phyloP scores from a whole-genome alignment of 2,113 vertebrate genomes.

The Ranitomeya imitator region DNA sequence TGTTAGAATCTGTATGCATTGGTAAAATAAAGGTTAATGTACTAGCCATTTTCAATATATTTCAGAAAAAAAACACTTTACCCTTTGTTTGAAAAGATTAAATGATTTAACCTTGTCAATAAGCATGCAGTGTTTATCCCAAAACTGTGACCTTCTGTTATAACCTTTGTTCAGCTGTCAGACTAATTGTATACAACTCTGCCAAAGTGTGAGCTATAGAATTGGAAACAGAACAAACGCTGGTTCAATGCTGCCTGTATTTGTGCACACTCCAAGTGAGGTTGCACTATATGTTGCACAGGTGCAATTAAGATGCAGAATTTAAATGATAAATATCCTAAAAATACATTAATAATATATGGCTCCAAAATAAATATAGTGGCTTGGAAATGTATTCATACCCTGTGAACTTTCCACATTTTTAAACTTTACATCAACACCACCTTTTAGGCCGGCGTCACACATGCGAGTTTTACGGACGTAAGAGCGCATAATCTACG shows the following conservation, averaged over 20 bases:
- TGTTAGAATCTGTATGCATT: constrained; percentile 41
- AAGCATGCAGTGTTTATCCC: constrained; percentile 38
- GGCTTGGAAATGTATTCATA: too few relatives aligned
- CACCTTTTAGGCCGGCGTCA: too few relatives aligned
- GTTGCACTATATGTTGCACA: background rate
- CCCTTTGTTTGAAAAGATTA: constrained; percentile 36
- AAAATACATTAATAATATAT: background rate
- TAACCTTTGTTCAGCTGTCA: constrained; percentile 39
- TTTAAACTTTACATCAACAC: too few relatives aligned
- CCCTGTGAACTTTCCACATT: background rate
- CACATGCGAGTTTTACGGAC: too few relatives aligned
- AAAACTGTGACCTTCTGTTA: constrained; percentile 38
- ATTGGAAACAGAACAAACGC: background rate
- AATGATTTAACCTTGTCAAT: constrained; percentile 52
- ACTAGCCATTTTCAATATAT: constrained; percentile 14
- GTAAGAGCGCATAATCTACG: too few relatives aligned
- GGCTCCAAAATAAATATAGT: background rate
- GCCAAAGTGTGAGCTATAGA: constrained; percentile 5
- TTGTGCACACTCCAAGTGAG: background rate
- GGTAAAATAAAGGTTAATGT: constrained; percentile 46
- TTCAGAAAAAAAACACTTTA: constrained; percentile 34
- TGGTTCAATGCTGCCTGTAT: background rate
- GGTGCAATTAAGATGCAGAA: background rate
- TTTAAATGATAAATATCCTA: background rate
- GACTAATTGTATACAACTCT: constrained; percentile 39